Percentiles rank a stretch among this genome's conserved stretches.
These are phyloP conservation scores for Megaustenia siamemsis DNA, from an alignment of 2,888 invertebrate species.

Conservation along the genomic window DNA sequence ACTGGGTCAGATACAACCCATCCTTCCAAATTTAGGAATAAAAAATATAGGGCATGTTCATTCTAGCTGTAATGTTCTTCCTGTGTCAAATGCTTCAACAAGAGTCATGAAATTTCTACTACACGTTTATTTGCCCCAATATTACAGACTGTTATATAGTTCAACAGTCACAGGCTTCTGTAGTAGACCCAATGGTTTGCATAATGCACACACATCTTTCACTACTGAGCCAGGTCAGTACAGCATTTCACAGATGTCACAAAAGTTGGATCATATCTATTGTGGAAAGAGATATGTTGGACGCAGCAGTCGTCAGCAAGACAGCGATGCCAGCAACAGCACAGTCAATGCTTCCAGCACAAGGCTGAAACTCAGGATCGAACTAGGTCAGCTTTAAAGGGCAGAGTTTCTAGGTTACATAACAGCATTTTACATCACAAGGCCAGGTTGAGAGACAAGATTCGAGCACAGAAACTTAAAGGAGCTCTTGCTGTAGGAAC, in stretches of 20 bases:
- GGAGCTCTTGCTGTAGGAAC: constrained; percentile 17
- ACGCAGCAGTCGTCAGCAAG: constrained; percentile 21
- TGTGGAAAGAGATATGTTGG: constrained; percentile 12
- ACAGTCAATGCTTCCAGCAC: background rate
- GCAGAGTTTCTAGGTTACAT: constrained; percentile 14
- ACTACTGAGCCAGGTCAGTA: background rate
- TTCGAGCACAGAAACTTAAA: background rate
- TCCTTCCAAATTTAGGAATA: background rate
- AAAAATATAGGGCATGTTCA: background rate
- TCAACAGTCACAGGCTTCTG: background rate
- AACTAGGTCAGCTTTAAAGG: background rate
- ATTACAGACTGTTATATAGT: background rate
- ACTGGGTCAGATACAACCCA: background rate
- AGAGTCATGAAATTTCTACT: background rate
- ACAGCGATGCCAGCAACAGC: constrained; percentile 1
- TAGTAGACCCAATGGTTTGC: background rate
- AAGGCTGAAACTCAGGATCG: constrained; percentile 6
- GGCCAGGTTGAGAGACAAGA: constrained; percentile 11
- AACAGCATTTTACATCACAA: constrained; percentile 26
- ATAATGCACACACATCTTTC: background rate
- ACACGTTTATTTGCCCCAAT: background rate
- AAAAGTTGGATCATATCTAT: background rate
- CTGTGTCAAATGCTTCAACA: background rate
- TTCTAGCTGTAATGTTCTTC: background rate
- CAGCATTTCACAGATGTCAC: background rate